These are phyloP conservation scores for Eretmochelys imbricata DNA, from an alignment of 2,113 vertebrate species.

Conservation along the genomic window DNA sequence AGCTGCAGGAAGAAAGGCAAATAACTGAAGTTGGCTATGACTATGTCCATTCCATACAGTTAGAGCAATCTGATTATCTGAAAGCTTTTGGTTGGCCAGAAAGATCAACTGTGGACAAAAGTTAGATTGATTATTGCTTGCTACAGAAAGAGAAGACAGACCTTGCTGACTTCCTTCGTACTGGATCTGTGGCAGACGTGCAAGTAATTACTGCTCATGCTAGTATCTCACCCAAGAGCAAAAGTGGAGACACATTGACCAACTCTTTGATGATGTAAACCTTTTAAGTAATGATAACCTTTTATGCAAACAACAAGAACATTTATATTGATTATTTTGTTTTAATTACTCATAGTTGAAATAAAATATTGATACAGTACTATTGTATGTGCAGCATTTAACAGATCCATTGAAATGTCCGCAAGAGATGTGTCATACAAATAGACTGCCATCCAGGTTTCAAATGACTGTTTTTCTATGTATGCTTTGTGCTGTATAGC, in stretches of 20 bases:
- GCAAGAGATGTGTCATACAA: not conserved
- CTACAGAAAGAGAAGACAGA: constrained; percentile 37
- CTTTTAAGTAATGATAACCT: not conserved
- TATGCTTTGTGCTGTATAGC: not conserved
- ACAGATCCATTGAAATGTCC: not conserved
- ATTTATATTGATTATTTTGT: not conserved
- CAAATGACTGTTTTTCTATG: not conserved
- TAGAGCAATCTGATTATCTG: constrained; percentile 18
- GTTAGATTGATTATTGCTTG: not conserved
- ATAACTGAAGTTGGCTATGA: not conserved
- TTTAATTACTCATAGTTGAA: not conserved
- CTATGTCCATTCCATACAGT: not conserved
- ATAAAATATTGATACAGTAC: not conserved
- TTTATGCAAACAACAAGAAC: not conserved
- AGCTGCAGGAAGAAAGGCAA: not conserved
- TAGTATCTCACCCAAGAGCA: not conserved
- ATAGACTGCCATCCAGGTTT: not conserved
- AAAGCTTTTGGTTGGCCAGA: not conserved
- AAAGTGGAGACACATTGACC: not conserved
- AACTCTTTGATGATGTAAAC: not conserved
- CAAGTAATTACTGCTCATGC: not conserved
- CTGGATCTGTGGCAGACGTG: not conserved
- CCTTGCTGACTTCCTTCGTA: not conserved
- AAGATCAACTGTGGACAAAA: not conserved
- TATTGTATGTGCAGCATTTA: not conserved